Percentiles rank a stretch among this genome's conserved stretches.
Evolutionary conservation across 2,113 vertebrate genomes (phyloP).

Genomic region (Hippocampus abdominalis): DNA sequence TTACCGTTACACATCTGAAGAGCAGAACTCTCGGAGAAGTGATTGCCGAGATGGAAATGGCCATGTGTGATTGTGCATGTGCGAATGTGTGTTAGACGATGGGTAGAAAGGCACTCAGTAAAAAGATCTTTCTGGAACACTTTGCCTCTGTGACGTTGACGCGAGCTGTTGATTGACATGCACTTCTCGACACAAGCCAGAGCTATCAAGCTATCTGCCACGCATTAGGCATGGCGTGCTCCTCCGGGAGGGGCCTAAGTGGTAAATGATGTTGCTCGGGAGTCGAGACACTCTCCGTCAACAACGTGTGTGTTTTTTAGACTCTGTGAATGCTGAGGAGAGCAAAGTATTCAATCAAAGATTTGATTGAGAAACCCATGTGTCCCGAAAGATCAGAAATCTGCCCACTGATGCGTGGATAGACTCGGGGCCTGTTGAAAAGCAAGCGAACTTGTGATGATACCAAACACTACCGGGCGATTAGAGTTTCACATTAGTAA

Average conservation of each 20-base stretch:
- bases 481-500: not conserved
- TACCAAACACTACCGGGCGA: constrained; percentile 21
- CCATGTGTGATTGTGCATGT: constrained; percentile 48
- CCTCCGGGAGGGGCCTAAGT: constrained; percentile 72
- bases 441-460: constrained; percentile 4
- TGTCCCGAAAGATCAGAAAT: constrained; percentile 64
- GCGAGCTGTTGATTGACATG: constrained; percentile 74
- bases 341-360: constrained; percentile 70
- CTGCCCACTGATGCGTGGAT: constrained; percentile 24
- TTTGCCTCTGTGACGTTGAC: constrained; percentile 81
- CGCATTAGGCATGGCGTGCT: constrained; percentile 64
- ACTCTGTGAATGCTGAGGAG: constrained; percentile 63
- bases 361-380: constrained; percentile 61
- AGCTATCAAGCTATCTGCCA: constrained; percentile 67
- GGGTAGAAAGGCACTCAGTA: constrained; percentile 73
- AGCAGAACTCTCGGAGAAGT: constrained; percentile 78
- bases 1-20: constrained; percentile 77
- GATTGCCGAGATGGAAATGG: constrained; percentile 71
- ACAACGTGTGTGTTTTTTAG: constrained; percentile 61
- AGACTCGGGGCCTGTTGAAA: not conserved
- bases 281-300: constrained; percentile 63
- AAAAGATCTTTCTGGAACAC: constrained; percentile 87
- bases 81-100: constrained; percentile 43
- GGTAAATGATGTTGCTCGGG: constrained; percentile 72
- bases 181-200: constrained; percentile 73